Base-by-base conservation (phyloP, 2,888 invertebrate genomes). In the Sicus ferrugineus region DNA sequence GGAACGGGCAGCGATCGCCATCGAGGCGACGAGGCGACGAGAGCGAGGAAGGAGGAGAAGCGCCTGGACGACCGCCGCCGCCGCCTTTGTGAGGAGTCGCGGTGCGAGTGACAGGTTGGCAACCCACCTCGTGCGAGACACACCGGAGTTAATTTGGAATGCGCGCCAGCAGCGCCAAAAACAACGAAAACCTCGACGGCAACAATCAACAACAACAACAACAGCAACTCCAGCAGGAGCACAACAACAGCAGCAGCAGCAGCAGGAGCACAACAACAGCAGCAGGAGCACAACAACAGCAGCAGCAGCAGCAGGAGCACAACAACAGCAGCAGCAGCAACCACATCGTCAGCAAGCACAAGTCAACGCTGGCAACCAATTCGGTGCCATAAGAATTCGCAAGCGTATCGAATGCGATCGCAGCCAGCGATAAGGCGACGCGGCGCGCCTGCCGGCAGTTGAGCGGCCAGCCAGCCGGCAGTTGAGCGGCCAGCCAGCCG, bases 141-240 rank as follows among this genome's bases (percentile, higher is more conserved):
- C 34, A 34, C 52, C 34, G 65, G 54, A 52, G 65, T 65, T 65
- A 54, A 65, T 65, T 65, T 65, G 54, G 54, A 65, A 65, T 62
- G 65, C 54, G 19, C 65, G 28, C 26, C 65, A 52, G 52, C 65
- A 65, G 16, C 61, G 38, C 21, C 34, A 19, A 21, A 7, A 34
- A 59, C 21, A 31, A 34, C 34, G n/a, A 31, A 26, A 54, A 38
- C 11, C 50, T n/a, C 42, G 42, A 4, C 16, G 3, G 0, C 26
- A n/a, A n/a, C 19, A n/a, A 59, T n/a, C 19, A 34, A 19, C 61
- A 28, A 61, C 42, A 21, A 23, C n/a, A 42, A 26, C 34, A 59
- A 34, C 31, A 9, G 31, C 6, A 30, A 21, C 58, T 14, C 19
- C 64, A 34, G 19, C 61, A 9, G 14, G 3, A 6, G 21, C 19